phyloP scores from a whole-genome alignment of 2,113 vertebrate species.

The Lepidothrix coronata region DNA sequence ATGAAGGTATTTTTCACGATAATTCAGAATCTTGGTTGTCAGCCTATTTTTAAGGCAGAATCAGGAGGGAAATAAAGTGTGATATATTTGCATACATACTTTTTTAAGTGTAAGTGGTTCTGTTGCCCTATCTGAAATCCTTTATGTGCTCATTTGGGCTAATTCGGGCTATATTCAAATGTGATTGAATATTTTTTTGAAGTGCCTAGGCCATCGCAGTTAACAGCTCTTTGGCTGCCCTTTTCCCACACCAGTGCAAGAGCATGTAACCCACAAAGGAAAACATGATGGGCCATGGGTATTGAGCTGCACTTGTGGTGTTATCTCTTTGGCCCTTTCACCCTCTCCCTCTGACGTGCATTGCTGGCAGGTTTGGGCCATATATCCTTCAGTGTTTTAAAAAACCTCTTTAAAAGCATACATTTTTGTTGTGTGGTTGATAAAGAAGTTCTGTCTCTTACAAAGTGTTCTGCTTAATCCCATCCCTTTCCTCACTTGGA shows the following conservation, averaged over 20 bases:
- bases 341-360: not conserved
- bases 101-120: not conserved
- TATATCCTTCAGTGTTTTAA: not conserved
- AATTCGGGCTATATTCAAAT: not conserved
- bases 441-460: not conserved
- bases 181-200: not conserved
- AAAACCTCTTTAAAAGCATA: accelerated
- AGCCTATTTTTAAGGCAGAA: not conserved
- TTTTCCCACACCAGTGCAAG: not conserved
- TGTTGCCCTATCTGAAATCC: not conserved
- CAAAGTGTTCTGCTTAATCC: not conserved
- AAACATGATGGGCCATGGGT: accelerated
- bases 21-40: not conserved
- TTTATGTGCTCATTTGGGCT: not conserved
- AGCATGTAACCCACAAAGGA: not conserved
- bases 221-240: not conserved
- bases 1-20: not conserved
- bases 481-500: not conserved
- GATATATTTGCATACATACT: not conserved
- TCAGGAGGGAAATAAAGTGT: not conserved
- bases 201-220: not conserved
- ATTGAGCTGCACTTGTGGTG: accelerated
- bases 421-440: not conserved
- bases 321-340: not conserved
- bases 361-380: not conserved